These are phyloP conservation scores for Lithobates sylvaticus DNA, from an alignment of 2,797 vertebrate genomes.

Conservation along the genomic window DNA sequence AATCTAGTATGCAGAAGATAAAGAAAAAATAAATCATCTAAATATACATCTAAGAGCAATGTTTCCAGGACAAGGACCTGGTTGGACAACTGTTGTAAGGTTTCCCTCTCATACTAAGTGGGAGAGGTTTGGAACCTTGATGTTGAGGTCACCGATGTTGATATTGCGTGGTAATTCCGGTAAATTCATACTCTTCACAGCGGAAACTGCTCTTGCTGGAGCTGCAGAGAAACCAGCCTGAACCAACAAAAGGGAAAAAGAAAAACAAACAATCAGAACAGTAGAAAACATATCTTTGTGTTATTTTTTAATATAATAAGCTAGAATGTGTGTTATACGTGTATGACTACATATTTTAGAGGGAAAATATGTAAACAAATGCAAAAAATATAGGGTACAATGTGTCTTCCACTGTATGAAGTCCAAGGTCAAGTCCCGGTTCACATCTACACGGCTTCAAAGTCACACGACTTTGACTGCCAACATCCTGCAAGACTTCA, in stretches of 20 bases:
- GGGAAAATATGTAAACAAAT: too few relatives aligned
- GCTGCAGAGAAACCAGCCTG: slow-evolving; percentile 91
- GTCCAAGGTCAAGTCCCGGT: too few relatives aligned
- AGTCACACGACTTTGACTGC: too few relatives aligned
- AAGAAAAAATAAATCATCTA: not conserved
- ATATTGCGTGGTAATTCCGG: slow-evolving; percentile 94
- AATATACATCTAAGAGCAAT: not conserved
- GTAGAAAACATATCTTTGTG: not conserved
- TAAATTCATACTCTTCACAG: slow-evolving; percentile 95
- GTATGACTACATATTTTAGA: too few relatives aligned
- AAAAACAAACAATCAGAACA: not conserved
- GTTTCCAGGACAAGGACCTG: too few relatives aligned
- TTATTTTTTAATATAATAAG: too few relatives aligned
- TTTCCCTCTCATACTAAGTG: slow-evolving; percentile 74
- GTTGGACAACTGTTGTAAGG: too few relatives aligned
- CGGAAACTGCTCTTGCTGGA: slow-evolving; percentile 90
- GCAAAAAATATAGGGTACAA: too few relatives aligned
- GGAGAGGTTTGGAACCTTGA: slow-evolving; percentile 94
- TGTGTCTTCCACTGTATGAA: too few relatives aligned
- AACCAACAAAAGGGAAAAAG: not conserved
- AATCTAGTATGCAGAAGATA: not conserved
- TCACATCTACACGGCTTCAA: too few relatives aligned
- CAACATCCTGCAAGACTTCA: too few relatives aligned
- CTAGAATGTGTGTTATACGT: too few relatives aligned
- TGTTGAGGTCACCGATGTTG: slow-evolving; percentile 95